Conservation (phyloP, 2,113 vertebrate species). For the Sebastes fasciatus region DNA sequence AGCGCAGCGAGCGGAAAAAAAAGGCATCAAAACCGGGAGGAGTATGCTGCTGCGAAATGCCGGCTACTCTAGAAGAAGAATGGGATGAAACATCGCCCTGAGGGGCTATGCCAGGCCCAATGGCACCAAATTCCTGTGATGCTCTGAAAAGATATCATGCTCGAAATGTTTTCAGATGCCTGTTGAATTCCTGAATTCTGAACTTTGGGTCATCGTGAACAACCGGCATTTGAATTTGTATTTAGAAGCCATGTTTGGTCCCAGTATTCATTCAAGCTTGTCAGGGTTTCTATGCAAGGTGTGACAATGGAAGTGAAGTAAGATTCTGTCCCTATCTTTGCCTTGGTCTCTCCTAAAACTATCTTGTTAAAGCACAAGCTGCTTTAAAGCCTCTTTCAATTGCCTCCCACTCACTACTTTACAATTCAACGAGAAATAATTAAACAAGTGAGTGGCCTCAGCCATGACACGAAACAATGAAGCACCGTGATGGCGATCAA, state of each 20-base stretch:
- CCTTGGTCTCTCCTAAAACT: constrained; percentile 51
- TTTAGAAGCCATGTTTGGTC: not conserved
- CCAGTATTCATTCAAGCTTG: not conserved
- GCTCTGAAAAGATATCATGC: constrained; percentile 34
- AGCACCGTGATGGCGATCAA: constrained; percentile 73
- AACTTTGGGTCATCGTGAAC: constrained; percentile 17
- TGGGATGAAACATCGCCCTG: constrained; percentile 54
- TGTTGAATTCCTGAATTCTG: constrained; percentile 52
- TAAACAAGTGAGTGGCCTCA: constrained; percentile 66
- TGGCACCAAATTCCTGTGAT: constrained; percentile 41
- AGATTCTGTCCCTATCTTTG: constrained; percentile 26
- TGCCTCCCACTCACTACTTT: constrained; percentile 75
- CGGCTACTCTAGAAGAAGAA: constrained; percentile 39
- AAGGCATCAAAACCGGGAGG: constrained; percentile 66
- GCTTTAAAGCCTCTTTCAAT: constrained; percentile 61
- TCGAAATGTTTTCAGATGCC: constrained; percentile 50
- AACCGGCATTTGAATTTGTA: not conserved
- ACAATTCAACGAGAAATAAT: constrained; percentile 75
- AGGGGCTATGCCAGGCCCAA: constrained; percentile 60
- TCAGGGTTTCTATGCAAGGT: constrained; percentile 18
- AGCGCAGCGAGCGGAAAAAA: constrained; percentile 54
- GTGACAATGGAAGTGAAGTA: not conserved
- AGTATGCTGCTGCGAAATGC: constrained; percentile 55
- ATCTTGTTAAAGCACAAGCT: constrained; percentile 43
- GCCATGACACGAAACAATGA: constrained; percentile 70